Evolutionary conservation across 2,797 vertebrate species (phyloP), one percentile per base, ranked within the genome.

Genomic region (Intellagama lesueurii): DNA sequence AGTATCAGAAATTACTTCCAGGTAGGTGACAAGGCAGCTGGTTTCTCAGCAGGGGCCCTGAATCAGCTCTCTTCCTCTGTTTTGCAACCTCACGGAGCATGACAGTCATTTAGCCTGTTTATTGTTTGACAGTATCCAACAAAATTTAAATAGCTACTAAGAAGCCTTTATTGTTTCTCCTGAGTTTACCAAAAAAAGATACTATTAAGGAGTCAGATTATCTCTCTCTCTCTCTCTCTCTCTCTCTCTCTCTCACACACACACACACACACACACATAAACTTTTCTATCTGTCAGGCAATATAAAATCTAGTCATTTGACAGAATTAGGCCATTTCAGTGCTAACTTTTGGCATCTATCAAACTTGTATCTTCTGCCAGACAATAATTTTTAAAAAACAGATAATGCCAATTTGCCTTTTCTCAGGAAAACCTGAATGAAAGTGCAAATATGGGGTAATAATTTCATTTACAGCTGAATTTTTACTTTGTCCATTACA

Each of bases 281-380:
- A 16, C 11, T 1, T 17, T 12, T 64, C 60, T 64, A 64, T 64
- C 60, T 64, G 35, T 52, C 78, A 87, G 90, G 56, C 16, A 8
- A 83, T 24, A 83, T 49, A 91, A 93, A 95, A 91, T 78, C 49
- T 4, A 89, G 75, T n/a, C 56, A 26, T 30, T 83, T 93, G 75
- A 93, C 35, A 94, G 83, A 93, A 87, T 75, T 16, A 66, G 24
- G 5, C 6, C 81, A 88, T 73, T 90, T 89, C 47, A 82, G 5
- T 85, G 87, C 7, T 68, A 90, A 92, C 92, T 16, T 14, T 72
- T 30, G 73, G 40, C 44, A 87, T 87, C 89, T 91, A 86, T n/a
- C 56, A 88, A 88, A 87, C 77, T 86, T 90, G 22, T 76, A 84
- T 66, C 83, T 93, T 81, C 60, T 87, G 6, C 22, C 70, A 91